Percentiles rank a stretch among this genome's conserved stretches.
phyloP scores from a whole-genome alignment of 2,888 invertebrate species.

The Amphipyra berbera region DNA sequence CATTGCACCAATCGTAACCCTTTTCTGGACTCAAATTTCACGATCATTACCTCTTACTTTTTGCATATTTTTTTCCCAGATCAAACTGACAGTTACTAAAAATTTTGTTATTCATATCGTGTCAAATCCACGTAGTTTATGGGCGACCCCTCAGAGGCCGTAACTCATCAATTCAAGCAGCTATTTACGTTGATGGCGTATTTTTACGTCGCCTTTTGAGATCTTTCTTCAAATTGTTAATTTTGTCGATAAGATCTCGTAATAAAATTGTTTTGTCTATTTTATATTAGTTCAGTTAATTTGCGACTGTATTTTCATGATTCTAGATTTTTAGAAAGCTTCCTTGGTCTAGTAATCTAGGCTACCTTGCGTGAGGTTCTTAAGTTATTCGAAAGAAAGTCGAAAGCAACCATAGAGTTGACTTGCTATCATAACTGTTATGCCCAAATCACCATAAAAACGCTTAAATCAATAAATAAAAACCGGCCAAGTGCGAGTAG shows the following conservation, averaged over 20 bases:
- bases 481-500: too few relatives aligned
- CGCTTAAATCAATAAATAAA: neutral
- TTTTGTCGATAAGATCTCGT: conserved; percentile 42
- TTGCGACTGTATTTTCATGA: neutral
- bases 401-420: too few relatives aligned
- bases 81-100: neutral
- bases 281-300: conserved; percentile 11
- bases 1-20: too few relatives aligned
- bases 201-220: conserved; percentile 40
- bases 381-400: too few relatives aligned
- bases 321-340: neutral
- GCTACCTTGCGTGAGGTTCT: too few relatives aligned
- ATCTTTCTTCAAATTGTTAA: conserved; percentile 50
- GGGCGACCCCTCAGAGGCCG: conserved; percentile 14
- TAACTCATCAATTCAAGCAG: conserved; percentile 51
- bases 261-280: conserved; percentile 33
- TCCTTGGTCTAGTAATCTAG: neutral
- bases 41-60: too few relatives aligned
- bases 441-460: neutral
- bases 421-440: too few relatives aligned
- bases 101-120: neutral
- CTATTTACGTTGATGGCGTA: conserved; percentile 42
- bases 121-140: conserved; percentile 24
- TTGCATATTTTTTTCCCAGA: neutral
- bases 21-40: too few relatives aligned